Evolutionary conservation across 2,113 vertebrate species (phyloP), one percentile per base, ranked within the genome.

Genomic region (Taurulus bubalis): DNA sequence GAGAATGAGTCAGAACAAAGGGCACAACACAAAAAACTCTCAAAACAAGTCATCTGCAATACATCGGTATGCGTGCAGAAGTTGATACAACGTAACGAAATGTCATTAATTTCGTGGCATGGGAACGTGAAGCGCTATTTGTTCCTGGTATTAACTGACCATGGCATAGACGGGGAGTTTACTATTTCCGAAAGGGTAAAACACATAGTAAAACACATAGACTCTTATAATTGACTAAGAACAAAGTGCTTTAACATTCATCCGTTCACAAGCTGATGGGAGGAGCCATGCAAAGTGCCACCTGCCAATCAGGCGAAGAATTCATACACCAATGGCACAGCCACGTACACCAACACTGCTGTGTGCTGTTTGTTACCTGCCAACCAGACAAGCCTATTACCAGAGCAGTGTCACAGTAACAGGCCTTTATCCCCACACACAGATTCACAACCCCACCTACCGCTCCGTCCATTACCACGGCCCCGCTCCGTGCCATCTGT

Each of bases 351-450:
- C 34, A 34, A 73, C 42, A 30, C 9, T 47, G 47, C 40, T 42
- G 45, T 55, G 8, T 79, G 60, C 62, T 77, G 45, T 68, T 63
- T 75, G 75, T 75, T 68, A 77, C 63, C 71, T 80, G 72, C 60
- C 47, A 76, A 10, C 47, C 56, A 55, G 55, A n/a, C 34, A 36
- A n/a, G 64, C 71, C 65, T 71, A 60, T 87, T 76, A 84, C 55
- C 55, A 70, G 45, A 88, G 74, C 75, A 69, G 49, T 78, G 87
- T 85, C 82, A 77, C 66, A 77, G 22, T 32, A 67, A 45, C 75
- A 80, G 82, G n/a, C 77, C 84, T 82, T 82, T 62, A 77, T 58
- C 64, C 73, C 40, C 89, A 85, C 77, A 71, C 4, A 77, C 47
- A 69, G 22, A 75, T 59, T 26, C 80, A 40, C 76, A 40, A 63